These are phyloP conservation scores for Clarias fuscus DNA, from an alignment of 2,797 vertebrate genomes.

Conservation along the genomic window DNA sequence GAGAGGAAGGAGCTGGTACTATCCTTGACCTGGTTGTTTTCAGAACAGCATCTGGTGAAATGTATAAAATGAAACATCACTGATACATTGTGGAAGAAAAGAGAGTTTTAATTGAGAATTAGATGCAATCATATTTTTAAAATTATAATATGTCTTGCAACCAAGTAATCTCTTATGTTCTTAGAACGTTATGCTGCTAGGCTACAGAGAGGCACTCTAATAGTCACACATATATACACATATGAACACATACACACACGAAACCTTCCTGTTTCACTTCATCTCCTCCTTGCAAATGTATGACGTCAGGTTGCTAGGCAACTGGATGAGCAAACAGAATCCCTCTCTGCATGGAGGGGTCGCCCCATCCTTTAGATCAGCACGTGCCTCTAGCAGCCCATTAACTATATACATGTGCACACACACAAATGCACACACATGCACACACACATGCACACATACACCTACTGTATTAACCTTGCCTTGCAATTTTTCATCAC, in stretches of 20 bases:
- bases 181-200: conserved; percentile 20
- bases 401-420: conserved; percentile 36
- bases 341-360: conserved; percentile 71
- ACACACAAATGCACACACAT: conserved; percentile 24
- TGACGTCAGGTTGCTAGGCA: conserved; percentile 77
- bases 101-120: neutral
- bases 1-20: neutral
- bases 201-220: conserved; percentile 29
- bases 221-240: conserved; percentile 12
- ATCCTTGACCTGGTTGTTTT: conserved; percentile 27
- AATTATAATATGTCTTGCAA: neutral
- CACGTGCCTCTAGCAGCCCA: conserved; percentile 54
- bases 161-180: neutral
- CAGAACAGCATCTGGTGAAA: neutral
- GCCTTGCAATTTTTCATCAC: conserved; percentile 25
- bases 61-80: neutral
- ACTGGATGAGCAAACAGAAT: conserved; percentile 77
- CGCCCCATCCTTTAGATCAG: conserved; percentile 63
- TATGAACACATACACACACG: conserved; percentile 33
- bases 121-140: neutral
- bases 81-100: conserved; percentile 3
- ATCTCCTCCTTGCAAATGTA: conserved; percentile 61
- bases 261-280: conserved; percentile 46
- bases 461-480: conserved; percentile 25
- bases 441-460: conserved; percentile 30